These are phyloP conservation scores for Muraenolepis orangiensis DNA, from an alignment of 2,797 vertebrate genomes.

Conservation along the genomic window DNA sequence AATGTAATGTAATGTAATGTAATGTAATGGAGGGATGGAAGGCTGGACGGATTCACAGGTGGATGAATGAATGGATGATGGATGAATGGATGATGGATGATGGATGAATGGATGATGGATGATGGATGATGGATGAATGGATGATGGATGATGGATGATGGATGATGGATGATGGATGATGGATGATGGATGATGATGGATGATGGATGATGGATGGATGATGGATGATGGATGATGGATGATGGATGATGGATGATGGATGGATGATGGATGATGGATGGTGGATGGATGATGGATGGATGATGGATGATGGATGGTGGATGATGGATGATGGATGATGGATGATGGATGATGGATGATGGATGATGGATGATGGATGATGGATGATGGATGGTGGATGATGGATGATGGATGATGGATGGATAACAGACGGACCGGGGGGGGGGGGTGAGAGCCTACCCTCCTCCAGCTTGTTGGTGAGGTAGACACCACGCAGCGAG, in stretches of 20 bases:
- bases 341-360: background rate
- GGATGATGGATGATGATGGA: no score
- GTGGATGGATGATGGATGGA: background rate
- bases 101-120: no score
- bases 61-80: background rate
- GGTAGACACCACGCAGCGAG: constrained; percentile 77
- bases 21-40: background rate
- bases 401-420: background rate
- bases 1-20: no score
- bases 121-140: no score
- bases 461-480: constrained; percentile 74
- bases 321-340: background rate
- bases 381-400: background rate
- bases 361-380: background rate
- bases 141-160: no score
- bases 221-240: background rate
- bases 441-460: constrained; percentile 48
- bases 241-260: background rate
- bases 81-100: background rate
- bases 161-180: no score
- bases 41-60: background rate
- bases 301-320: background rate
- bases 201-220: background rate
- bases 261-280: background rate
- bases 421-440: background rate